These are phyloP conservation scores for Zonitis immaculata DNA, from an alignment of 2,888 invertebrate species.

Conservation along the genomic window DNA sequence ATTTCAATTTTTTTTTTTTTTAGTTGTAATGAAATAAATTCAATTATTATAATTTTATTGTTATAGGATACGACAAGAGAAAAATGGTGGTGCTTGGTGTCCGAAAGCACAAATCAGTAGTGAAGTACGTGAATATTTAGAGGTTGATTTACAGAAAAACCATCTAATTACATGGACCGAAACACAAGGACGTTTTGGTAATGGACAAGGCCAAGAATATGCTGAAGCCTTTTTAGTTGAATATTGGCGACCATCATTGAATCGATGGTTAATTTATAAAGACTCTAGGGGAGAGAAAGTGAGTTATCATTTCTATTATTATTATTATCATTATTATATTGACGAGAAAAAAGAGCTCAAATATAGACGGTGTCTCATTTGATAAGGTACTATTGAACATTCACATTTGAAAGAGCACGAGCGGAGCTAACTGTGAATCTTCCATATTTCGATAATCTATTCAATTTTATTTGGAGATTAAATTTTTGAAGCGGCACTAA, in stretches of 20 bases:
- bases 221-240: constrained; percentile 79
- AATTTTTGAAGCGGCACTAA: too few relatives aligned
- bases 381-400: too few relatives aligned
- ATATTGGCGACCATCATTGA: constrained; percentile 67
- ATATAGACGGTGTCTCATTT: too few relatives aligned
- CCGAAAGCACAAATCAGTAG: constrained; percentile 75
- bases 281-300: constrained; percentile 74
- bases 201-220: constrained; percentile 85
- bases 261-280: constrained; percentile 74
- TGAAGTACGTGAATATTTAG: constrained; percentile 74
- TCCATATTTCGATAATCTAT: too few relatives aligned
- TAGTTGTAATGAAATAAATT: constrained; percentile 30
- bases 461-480: too few relatives aligned
- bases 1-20: too few relatives aligned
- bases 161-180: constrained; percentile 80
- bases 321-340: too few relatives aligned
- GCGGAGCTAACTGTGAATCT: too few relatives aligned
- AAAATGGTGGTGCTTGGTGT: constrained; percentile 91
- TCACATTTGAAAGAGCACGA: too few relatives aligned
- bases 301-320: too few relatives aligned
- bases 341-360: too few relatives aligned
- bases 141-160: constrained; percentile 69
- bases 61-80: constrained; percentile 76
- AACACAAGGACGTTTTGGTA: constrained; percentile 88
- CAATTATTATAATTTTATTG: constrained; percentile 11